Evolutionary conservation across 2,113 vertebrate species (phyloP).

Genomic region (Nothoprocta pentlandii): DNA sequence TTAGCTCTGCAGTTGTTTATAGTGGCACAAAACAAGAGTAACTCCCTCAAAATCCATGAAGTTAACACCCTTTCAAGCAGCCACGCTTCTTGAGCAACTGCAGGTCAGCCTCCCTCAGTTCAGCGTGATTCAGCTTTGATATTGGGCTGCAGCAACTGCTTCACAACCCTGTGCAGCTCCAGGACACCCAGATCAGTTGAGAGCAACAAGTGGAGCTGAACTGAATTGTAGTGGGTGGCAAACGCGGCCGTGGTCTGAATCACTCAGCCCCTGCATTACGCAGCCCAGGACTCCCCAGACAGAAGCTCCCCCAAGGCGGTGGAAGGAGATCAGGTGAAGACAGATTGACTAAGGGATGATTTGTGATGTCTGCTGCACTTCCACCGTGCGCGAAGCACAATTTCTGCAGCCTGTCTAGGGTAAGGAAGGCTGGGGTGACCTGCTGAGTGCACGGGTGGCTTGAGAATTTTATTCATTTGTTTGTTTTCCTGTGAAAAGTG

Average conservation of each 20-base stretch:
- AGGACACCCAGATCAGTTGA: background rate
- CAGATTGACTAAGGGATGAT: background rate
- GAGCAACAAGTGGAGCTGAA: background rate
- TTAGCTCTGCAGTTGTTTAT: slow-evolving; percentile 54
- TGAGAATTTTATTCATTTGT: background rate
- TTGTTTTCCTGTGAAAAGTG: slow-evolving; percentile 23
- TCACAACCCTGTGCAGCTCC: background rate
- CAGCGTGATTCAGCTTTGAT: background rate
- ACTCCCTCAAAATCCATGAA: slow-evolving; percentile 24
- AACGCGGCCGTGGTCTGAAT: background rate
- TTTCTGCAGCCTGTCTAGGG: background rate
- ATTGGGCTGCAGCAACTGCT: background rate
- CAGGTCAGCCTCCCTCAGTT: background rate
- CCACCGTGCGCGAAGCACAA: background rate
- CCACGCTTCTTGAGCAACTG: background rate
- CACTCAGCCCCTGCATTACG: background rate
- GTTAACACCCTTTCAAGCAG: slow-evolving; percentile 32
- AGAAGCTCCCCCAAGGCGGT: background rate
- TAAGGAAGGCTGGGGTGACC: background rate
- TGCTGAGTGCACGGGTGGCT: background rate
- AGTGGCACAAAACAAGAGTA: slow-evolving; percentile 48
- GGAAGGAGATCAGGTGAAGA: background rate
- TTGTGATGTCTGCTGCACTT: slow-evolving; percentile 20
- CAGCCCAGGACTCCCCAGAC: background rate
- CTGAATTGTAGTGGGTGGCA: background rate